Base-by-base conservation (phyloP, 2,888 invertebrate genomes). In the Plutella xylostella region DNA sequence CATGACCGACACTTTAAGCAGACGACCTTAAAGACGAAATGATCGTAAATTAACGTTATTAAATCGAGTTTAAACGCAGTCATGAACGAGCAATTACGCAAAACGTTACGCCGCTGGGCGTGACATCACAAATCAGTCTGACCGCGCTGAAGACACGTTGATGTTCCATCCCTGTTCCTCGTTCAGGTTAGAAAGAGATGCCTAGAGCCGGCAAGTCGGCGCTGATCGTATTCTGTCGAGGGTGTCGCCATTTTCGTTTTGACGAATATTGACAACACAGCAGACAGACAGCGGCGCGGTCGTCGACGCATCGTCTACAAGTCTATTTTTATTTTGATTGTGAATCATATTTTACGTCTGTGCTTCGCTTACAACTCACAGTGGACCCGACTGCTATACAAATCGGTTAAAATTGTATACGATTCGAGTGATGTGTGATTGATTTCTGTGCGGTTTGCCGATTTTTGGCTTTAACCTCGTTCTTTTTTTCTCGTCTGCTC, bases 171-270 rank as follows among this genome's bases (percentile, higher is more conserved):
- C 63, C 63, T 68, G 49, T 76, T 59, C 50, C 20, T 48, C 54
- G 31, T 38, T 47, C n/a, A 35, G 2, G 55, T 46, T 44, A 45
- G 64, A 78, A 31, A 42, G 71, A 57, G 74, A 75, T 48, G 48
- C 58, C 34, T 47, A 54, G 51, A 62, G 51, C 60, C 54, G 65
- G 65, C 77, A 63, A 69, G 72, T 74, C 65, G 68, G 68, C 68
- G 73, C 67, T 78, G 79, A 82, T 78, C 82, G 80, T 79, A 75
- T 77, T 78, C 78, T 69, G 79, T 78, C 78, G 82, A 80, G 80
- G 87, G 88, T 87, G 88, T 88, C 88, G 88, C 88, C 88, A 88
- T 88, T 87, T 88, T 88, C 87, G 69, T 80, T 86, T 88, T 88
- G 88, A 88, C 88, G 88, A 88, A 88, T 88, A 88, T 88, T 88